Evolutionary conservation across 2,888 invertebrate genomes (phyloP), one percentile per base, ranked within the genome.

Genomic region (Vanessa cardui): DNA sequence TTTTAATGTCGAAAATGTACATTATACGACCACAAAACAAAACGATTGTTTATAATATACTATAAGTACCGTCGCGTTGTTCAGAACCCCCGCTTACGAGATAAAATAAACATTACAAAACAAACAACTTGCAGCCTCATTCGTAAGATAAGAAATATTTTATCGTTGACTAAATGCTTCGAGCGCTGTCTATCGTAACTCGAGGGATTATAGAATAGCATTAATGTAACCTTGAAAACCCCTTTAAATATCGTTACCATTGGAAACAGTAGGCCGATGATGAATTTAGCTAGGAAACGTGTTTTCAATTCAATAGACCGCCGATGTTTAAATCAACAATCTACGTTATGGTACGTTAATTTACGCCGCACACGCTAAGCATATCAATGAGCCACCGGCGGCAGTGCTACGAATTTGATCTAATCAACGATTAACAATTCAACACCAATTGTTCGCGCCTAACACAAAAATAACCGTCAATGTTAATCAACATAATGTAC

Each of bases 341-440:
- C 76, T 78, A 77, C 80, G 80, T 82, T 81, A 85, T 79, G 76
- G 79, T 70, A 78, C 78, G 79, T 80, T 83, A 86, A 88, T 89
- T 88, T 84, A 86, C 81, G 80, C 78, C 77, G 73, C 75, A 78
- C 80, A 73, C 76, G 73, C 73, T 74, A 72, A 64, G 87, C 84
- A 87, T 88, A 84, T 79, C 79, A 88, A 88, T 87, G 81, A 88
- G 77, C 68, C 60, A 65, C 50, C 66, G 39, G 33, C 56, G 69
- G 65, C 71, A 64, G 66, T 69, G 76, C 77, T 74, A 78, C 81
- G 77, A 79, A 80, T 80, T 82, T 81, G 76, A 83, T 83, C 78
- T 78, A 82, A 83, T 82, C 81, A 77, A 78, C 71, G 69, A 73
- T 76, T 76, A 74, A 76, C 77, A 77, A 81, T 80, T 73, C 72